Percentiles rank a stretch among this genome's conserved stretches.
Conservation (phyloP, 2,113 vertebrate species). For the Tonatia bakeri region DNA sequence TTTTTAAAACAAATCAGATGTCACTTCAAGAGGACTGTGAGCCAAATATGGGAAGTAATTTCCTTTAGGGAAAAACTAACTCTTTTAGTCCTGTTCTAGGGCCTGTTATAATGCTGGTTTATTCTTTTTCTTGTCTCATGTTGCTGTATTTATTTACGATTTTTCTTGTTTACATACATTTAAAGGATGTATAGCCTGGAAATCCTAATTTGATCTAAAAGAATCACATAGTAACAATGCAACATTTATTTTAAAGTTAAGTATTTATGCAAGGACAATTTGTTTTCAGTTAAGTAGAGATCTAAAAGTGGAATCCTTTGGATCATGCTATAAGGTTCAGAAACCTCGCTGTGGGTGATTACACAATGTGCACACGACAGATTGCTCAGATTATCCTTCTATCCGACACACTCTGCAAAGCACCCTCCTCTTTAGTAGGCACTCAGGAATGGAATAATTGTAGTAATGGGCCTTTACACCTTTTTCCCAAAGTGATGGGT, state of each 20-base stretch:
- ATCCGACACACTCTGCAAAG: not conserved
- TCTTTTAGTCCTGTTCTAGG: not conserved
- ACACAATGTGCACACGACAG: not conserved
- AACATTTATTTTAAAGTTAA: conserved; percentile 1
- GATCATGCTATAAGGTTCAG: not conserved
- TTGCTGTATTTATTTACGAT: not conserved
- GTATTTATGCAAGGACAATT: not conserved
- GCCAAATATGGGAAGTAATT: not conserved
- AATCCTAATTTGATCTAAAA: not conserved
- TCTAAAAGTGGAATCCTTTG: not conserved
- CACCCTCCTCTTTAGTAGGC: not conserved
- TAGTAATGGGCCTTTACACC: not conserved
- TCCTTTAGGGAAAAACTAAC: not conserved
- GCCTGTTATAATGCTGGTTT: not conserved
- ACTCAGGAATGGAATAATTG: not conserved
- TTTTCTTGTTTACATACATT: conserved; percentile 4
- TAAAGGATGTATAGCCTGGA: not conserved
- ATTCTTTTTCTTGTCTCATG: not conserved
- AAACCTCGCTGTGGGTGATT: not conserved
- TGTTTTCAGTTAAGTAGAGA: not conserved
- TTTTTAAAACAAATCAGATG: not conserved
- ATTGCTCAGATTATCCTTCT: not conserved
- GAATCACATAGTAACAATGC: not conserved
- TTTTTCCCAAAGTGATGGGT: not conserved
- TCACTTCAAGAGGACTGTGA: not conserved